Percentiles rank a stretch among this genome's conserved stretches.
phyloP scores from a whole-genome alignment of 2,797 vertebrate species.

The Cygnus olor region DNA sequence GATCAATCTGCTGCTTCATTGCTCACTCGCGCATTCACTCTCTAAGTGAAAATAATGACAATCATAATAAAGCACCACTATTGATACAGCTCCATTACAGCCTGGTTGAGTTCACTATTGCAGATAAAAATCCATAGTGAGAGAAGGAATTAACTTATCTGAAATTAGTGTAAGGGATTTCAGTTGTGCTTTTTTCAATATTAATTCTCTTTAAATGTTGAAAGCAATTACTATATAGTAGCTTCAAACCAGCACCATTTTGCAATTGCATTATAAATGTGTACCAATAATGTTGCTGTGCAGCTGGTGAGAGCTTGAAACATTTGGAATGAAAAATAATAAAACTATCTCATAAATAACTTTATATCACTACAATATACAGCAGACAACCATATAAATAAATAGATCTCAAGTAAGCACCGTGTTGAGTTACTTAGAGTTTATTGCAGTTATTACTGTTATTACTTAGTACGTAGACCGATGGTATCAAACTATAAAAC shows the following conservation, averaged over 20 bases:
- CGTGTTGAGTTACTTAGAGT: neutral
- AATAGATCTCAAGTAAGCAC: neutral
- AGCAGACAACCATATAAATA: neutral
- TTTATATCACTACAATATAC: neutral
- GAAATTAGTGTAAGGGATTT: neutral
- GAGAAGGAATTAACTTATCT: neutral
- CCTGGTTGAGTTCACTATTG: neutral
- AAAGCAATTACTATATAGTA: neutral
- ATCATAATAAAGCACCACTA: neutral
- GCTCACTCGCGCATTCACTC: neutral
- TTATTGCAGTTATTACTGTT: slow-evolving; percentile 6
- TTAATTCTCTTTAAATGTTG: neutral
- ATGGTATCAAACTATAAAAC: slow-evolving; percentile 7
- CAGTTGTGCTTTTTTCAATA: neutral
- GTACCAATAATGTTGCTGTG: neutral
- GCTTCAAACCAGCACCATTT: neutral
- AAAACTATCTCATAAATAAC: slow-evolving; percentile 10
- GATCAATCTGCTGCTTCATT: neutral
- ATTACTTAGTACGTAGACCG: neutral
- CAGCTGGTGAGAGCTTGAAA: neutral
- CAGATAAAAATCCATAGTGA: neutral
- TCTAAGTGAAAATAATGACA: neutral
- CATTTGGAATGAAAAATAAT: neutral
- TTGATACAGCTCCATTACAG: neutral
- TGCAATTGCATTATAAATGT: slow-evolving; percentile 20